Evolutionary conservation across 2,113 vertebrate species (phyloP), one percentile per base, ranked within the genome.

Genomic region (Mus spicilegus): DNA sequence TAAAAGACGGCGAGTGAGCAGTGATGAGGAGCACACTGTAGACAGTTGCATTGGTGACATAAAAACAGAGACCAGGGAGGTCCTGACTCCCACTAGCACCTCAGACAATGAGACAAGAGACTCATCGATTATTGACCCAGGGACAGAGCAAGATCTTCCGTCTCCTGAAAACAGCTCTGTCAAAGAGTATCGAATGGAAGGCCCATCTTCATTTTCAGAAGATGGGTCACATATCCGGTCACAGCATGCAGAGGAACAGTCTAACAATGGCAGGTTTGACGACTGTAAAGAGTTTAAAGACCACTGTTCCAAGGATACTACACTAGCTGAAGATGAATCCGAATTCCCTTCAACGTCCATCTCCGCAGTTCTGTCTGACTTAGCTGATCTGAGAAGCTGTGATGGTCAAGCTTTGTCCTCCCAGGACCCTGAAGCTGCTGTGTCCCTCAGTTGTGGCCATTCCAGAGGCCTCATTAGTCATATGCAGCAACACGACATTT

Each of bases 101-200:
- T 99, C 99, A 0, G 99, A 99, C 98, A 99, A 99, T 0, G 99
- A 99, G 98, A 99, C 99, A 0, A 99, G 99, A 80, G 99, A 99
- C 99, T 99, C 99, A 2, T 99, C 99, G 0, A 99, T 99, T 94
- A 99, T 99, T n/a, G 99, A 99, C 93, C 99, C 99, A 0, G 99
- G 99, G 90, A 99, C 99, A 0, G 99, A 99, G 97, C 99, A 99
- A 97, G 99, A 99, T 92, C 99, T 99, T 87, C 99, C 99, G 92
- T 99, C 99, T 30, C 99, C 99, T 0, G 99, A 99, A 93, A 99
- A 97, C 76, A 94, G 97, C 88, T 99, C 99, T 56, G 97, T 98
- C 65, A 99, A 99, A 92, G 99, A 99, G 98, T 99, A 99, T 98
- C 99, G 99, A 98, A 99, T 99, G 99, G 99, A 99, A 81, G 98